These are phyloP conservation scores for Ditylenchus dipsaci DNA, from an alignment of 1,140 invertebrate genomes.

Conservation along the genomic window DNA sequence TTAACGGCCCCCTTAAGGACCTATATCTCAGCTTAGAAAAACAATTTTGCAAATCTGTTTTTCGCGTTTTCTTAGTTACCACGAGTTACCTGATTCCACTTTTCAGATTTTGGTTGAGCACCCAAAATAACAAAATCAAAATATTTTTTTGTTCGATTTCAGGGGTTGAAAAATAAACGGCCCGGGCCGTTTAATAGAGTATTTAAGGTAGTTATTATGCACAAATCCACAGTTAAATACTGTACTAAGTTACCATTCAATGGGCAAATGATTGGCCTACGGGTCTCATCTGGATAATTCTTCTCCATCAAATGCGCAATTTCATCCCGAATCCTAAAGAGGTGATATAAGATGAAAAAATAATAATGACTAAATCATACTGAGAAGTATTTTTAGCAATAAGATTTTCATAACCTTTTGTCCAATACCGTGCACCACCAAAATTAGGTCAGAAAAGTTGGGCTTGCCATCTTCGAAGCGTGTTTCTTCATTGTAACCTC, in stretches of 20 bases:
- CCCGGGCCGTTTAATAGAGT: too few relatives aligned
- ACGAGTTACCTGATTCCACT: too few relatives aligned
- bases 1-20: too few relatives aligned
- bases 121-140: too few relatives aligned
- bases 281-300: slow-evolving; percentile 49
- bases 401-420: slow-evolving; percentile 58
- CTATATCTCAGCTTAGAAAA: too few relatives aligned
- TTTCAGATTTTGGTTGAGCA: too few relatives aligned
- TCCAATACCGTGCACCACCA: slow-evolving; percentile 57
- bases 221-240: not conserved
- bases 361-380: slow-evolving; percentile 34
- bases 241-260: slow-evolving; percentile 45
- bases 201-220: too few relatives aligned
- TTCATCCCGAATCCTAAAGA: slow-evolving; percentile 52
- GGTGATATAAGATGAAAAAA: not conserved
- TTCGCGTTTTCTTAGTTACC: too few relatives aligned
- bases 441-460: slow-evolving; percentile 51
- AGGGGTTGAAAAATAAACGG: too few relatives aligned
- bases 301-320: slow-evolving; percentile 51
- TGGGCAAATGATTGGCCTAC: slow-evolving; percentile 55
- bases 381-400: slow-evolving; percentile 57
- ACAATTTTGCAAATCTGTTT: too few relatives aligned
- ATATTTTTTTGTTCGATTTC: too few relatives aligned
- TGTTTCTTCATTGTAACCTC: slow-evolving; percentile 43
- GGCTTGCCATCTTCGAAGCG: slow-evolving; percentile 39